phyloP scores from a whole-genome alignment of 2,888 invertebrate species.

The Lepetodrilus schrolli region DNA sequence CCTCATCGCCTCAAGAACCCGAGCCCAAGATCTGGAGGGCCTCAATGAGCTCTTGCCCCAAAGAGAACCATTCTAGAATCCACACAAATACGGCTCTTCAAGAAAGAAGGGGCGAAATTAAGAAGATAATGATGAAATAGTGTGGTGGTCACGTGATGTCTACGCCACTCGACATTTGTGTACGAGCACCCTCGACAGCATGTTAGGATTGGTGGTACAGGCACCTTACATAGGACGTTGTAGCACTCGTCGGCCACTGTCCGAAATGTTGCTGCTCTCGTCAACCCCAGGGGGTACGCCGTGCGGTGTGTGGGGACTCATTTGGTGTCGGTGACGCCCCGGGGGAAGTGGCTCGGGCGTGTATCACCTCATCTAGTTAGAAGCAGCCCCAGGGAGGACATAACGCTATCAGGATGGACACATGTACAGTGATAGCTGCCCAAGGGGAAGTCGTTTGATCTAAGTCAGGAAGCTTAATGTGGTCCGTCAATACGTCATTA shows the following conservation, averaged over 20 bases:
- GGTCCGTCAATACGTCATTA: too few species aligned
- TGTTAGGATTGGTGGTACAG: constrained; percentile 7
- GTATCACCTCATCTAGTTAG: background rate
- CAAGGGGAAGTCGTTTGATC: background rate
- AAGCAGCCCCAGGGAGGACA: background rate
- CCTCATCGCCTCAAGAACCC: background rate
- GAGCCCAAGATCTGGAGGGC: constrained; percentile 24
- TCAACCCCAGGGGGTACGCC: background rate
- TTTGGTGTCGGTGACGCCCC: background rate
- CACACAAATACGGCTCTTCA: constrained; percentile 34
- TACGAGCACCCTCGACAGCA: constrained; percentile 12
- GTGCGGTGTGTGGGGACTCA: background rate
- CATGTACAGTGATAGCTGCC: too few species aligned
- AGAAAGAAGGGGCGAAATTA: constrained; percentile 35
- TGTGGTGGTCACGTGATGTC: constrained; percentile 38
- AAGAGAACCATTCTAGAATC: constrained; percentile 32
- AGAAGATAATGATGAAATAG: constrained; percentile 41
- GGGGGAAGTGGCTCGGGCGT: background rate
- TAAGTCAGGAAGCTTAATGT: background rate
- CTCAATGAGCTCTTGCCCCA: constrained; percentile 25
- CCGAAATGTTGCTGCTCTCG: background rate
- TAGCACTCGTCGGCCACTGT: background rate
- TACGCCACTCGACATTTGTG: constrained; percentile 37
- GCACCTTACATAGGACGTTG: background rate
- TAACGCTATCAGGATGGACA: background rate